Evolutionary conservation across 2,113 vertebrate genomes (phyloP), one percentile per base, ranked within the genome.

Genomic region (Microcebus murinus): DNA sequence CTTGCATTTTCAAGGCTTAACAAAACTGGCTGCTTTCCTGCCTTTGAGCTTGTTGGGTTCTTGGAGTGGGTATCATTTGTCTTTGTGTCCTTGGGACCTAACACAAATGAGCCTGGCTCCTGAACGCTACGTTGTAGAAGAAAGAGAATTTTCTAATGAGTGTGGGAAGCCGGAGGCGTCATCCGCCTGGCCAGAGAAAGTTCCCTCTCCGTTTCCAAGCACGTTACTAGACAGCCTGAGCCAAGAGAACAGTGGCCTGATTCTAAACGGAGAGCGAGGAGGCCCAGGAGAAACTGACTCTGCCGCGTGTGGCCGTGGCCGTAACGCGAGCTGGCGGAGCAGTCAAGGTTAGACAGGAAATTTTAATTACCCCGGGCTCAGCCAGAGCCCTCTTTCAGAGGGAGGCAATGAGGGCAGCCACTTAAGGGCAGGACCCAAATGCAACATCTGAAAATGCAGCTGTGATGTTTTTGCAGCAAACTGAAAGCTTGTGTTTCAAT

Each of bases 171-270:
- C 81, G 42, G 90, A 42, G 90, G 74, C 68, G 0, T 4, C 70
- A 8, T 17, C 86, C 50, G 23, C 68, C 67, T 12, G 4, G 92
- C 92, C 68, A 27, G 96, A 92, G 91, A 84, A 92, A 45, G 68
- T 21, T 48, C 77, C 88, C 79, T 76, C 83, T 86, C 91, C 2
- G 0, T 42, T 76, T 90, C 94, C 90, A 87, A 91, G 90, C 7
- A 25, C 79, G 96, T 96, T 59, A 98, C 95, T 61, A 82, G 89
- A 95, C 90, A 95, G 93, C 86, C 18, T 1, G 9, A 3, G 91
- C 93, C 61, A 4, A 55, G 74, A 94, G 89, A 77, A 71, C 15
- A 48, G 85, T 96, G 95, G 95, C 96, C 97, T 97, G 96, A 96
- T 97, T 98, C 97, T 93, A n/a, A 96, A 13, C 31, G 25, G 2